A percentile compares a stretch with the other conserved stretches of the same genome.
phyloP scores from a whole-genome alignment of 2,888 invertebrate genomes.

The Lepetodrilus schrolli region DNA sequence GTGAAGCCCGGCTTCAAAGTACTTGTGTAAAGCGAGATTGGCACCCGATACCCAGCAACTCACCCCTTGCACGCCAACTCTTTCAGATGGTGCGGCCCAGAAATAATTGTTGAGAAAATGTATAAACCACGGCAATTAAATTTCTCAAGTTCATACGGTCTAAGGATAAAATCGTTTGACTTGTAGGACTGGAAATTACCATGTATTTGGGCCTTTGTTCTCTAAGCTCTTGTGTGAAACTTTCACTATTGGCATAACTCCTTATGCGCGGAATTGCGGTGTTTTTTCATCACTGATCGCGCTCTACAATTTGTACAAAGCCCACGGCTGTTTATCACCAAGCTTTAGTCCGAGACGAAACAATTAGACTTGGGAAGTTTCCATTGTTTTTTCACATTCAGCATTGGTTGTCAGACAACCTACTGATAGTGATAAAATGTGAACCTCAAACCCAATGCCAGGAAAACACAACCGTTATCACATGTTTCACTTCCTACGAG shows the following conservation, averaged over 20 bases:
- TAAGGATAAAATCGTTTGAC: conserved; percentile 20
- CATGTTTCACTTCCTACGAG: background rate
- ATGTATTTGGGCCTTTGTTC: background rate
- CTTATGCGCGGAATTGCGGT: background rate
- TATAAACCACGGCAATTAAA: conserved; percentile 18
- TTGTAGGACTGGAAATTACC: background rate
- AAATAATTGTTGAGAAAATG: conserved; percentile 19
- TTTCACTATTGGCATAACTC: background rate
- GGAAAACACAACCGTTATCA: background rate
- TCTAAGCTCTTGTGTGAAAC: background rate
- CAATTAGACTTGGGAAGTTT: background rate
- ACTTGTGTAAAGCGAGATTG: background rate
- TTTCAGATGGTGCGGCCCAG: background rate
- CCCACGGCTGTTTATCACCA: background rate
- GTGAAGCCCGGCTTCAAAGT: conserved; percentile 6
- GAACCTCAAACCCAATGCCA: no score
- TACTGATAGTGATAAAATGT: no score
- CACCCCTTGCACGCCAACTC: background rate
- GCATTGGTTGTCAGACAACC: no score
- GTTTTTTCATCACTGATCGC: background rate
- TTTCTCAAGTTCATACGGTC: conserved; percentile 20
- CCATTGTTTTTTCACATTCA: no score
- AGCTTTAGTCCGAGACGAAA: background rate
- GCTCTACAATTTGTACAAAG: background rate
- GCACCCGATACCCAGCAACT: no score